Conservation (phyloP, 2,888 invertebrate species). For the Eilema caniola region DNA sequence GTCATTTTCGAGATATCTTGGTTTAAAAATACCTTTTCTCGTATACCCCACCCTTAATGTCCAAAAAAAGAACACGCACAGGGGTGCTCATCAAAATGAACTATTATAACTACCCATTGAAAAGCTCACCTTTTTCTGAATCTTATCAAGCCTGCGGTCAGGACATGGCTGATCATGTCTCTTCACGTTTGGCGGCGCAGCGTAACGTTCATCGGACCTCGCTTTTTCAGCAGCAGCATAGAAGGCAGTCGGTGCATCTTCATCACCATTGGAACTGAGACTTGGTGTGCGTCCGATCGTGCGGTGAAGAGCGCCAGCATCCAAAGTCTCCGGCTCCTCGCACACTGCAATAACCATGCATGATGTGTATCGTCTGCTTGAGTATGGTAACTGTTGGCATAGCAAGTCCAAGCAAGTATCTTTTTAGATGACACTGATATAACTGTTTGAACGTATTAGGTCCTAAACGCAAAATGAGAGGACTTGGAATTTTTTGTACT, state of each 20-base stretch:
- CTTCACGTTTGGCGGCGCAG: conserved; percentile 63
- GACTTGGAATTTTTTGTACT: not conserved
- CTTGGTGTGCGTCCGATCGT: conserved; percentile 55
- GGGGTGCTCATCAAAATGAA: not conserved
- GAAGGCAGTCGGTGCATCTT: conserved; percentile 49
- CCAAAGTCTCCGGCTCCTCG: conserved; percentile 73
- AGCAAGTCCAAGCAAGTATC: not conserved
- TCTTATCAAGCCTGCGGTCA: conserved; percentile 78
- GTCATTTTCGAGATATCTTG: too few relatives aligned
- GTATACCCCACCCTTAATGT: too few relatives aligned
- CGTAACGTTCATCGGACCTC: conserved; percentile 74
- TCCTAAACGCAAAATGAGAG: not conserved
- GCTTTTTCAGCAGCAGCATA: conserved; percentile 64
- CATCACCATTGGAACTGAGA: conserved; percentile 37
- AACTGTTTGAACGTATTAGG: not conserved
- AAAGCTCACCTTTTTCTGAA: conserved; percentile 82
- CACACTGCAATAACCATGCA: conserved; percentile 58
- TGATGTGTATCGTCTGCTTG: conserved; percentile 23
- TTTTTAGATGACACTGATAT: conserved; percentile 6
- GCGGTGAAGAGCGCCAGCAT: conserved; percentile 64
- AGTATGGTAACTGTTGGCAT: conserved; percentile 23
- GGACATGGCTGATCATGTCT: conserved; percentile 73
- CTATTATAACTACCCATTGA: not conserved
- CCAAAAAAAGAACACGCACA: too few relatives aligned
- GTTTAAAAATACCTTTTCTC: too few relatives aligned